Percentiles rank a stretch among this genome's conserved stretches.
These are phyloP conservation scores for Bilobella aurantiaca DNA, from an alignment of 1,140 invertebrate genomes.

Conservation along the genomic window DNA sequence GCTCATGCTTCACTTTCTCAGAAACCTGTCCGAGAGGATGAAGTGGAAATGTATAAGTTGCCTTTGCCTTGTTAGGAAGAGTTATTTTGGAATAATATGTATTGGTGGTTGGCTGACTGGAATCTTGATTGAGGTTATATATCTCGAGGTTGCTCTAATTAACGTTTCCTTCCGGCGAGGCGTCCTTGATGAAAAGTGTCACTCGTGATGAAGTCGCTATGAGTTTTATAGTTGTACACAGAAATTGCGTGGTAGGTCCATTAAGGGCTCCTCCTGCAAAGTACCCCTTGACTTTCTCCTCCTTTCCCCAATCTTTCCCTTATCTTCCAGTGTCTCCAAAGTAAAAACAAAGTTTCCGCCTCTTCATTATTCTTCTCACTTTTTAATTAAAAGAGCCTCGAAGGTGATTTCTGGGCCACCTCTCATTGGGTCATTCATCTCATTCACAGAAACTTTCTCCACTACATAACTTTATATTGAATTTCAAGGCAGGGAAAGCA, in stretches of 20 bases:
- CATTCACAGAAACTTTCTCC: too few species aligned
- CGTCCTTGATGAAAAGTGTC: conserved; percentile 32
- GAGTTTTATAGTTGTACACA: background rate
- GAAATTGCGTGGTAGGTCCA: background rate
- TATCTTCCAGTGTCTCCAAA: background rate
- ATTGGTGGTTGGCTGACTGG: too few species aligned
- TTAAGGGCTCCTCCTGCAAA: background rate
- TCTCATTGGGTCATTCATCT: too few species aligned
- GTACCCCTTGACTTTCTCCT: background rate
- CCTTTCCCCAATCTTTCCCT: conserved; percentile 3
- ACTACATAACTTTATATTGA: too few species aligned
- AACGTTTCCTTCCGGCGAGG: conserved; percentile 35
- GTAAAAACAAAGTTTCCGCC: background rate
- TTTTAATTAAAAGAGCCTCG: conserved; percentile 3
- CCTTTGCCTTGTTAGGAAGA: too few species aligned
- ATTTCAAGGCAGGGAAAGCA: too few species aligned
- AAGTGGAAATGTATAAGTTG: too few species aligned
- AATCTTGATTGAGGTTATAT: conserved; percentile 33
- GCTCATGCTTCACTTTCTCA: too few species aligned
- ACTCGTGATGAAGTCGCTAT: background rate
- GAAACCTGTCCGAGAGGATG: too few species aligned
- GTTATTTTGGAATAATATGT: too few species aligned
- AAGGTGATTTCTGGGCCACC: background rate
- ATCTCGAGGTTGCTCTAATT: conserved; percentile 34
- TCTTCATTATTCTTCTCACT: conserved; percentile 3